Evolutionary conservation across 2,113 vertebrate species (phyloP).

Genomic region (Nematolebias whitei): DNA sequence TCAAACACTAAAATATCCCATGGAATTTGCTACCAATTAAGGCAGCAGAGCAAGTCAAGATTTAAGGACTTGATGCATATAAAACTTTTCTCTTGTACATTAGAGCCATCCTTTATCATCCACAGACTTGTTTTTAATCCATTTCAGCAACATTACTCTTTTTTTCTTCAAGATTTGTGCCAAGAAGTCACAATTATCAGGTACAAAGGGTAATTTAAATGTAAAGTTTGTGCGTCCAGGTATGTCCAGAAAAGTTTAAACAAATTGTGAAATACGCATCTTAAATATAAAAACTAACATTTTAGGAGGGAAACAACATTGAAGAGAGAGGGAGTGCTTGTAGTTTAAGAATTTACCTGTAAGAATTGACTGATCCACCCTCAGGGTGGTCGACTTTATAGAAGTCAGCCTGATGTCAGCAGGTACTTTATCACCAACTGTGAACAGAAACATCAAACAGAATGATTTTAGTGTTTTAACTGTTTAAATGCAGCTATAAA

Average conservation of each 20-base stretch:
- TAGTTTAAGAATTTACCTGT: conserved; percentile 83
- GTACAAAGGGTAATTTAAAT: background rate
- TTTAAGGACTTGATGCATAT: conserved; percentile 55
- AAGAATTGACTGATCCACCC: conserved; percentile 98
- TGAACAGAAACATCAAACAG: conserved; percentile 43
- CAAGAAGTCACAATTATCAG: conserved; percentile 22
- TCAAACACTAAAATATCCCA: conserved; percentile 68
- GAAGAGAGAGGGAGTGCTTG: no score
- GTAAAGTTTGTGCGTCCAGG: no score
- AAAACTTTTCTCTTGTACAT: conserved; percentile 36
- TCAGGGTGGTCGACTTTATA: conserved; percentile 96
- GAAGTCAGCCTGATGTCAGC: conserved; percentile 96
- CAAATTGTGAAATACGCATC: no score
- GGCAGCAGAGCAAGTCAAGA: conserved; percentile 64
- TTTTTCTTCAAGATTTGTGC: conserved; percentile 6
- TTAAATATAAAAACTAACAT: background rate
- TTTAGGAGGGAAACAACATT: background rate
- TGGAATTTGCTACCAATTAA: conserved; percentile 78
- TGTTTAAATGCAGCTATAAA: conserved; percentile 11
- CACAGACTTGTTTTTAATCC: background rate
- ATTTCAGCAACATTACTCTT: conserved; percentile 2
- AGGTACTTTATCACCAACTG: conserved; percentile 99
- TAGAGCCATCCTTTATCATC: conserved; percentile 18
- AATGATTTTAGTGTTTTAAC: background rate
- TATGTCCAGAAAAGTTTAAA: no score